A percentile compares a stretch with the other conserved stretches of the same genome.
These are phyloP conservation scores for Trachythela sp. DNA, from an alignment of 64 coral and sea anemone genomes.

Conservation along the genomic window DNA sequence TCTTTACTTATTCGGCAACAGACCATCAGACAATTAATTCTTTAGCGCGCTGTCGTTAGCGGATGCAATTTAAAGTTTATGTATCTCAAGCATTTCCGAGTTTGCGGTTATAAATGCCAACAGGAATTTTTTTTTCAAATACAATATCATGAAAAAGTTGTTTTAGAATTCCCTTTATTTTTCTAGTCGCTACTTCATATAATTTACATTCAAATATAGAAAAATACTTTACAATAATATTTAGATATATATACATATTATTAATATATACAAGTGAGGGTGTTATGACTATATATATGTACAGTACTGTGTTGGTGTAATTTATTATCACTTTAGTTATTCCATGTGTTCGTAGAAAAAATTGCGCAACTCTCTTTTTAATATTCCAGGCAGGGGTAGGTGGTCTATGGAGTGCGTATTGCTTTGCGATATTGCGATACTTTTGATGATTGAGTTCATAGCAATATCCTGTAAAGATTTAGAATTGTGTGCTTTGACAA, in stretches of 20 bases:
- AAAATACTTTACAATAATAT: not conserved
- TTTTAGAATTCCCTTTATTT: not conserved
- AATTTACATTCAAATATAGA: not conserved
- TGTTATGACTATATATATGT: too few species aligned
- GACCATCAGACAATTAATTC: not conserved
- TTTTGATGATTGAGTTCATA: not conserved
- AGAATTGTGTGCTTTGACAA: constrained; percentile 71
- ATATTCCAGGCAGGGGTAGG: not conserved
- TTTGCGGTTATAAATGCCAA: not conserved
- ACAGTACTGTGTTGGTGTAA: too few species aligned
- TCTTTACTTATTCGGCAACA: too few species aligned
- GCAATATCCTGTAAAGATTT: constrained; percentile 48
- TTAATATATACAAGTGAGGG: not conserved
- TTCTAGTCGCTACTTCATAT: not conserved
- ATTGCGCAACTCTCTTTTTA: not conserved
- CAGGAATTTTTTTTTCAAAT: not conserved
- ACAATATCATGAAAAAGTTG: not conserved
- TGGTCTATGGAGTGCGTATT: not conserved
- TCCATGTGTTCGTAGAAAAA: constrained; percentile 11
- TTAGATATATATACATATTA: not conserved
- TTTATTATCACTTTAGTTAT: not conserved
- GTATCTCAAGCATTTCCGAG: not conserved
- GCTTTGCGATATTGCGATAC: not conserved
- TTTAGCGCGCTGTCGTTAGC: not conserved
- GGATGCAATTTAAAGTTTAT: not conserved